Evolutionary conservation across 2,797 vertebrate species (phyloP), one percentile per base, ranked within the genome.

Genomic region (Syngnathus rostellatus): DNA sequence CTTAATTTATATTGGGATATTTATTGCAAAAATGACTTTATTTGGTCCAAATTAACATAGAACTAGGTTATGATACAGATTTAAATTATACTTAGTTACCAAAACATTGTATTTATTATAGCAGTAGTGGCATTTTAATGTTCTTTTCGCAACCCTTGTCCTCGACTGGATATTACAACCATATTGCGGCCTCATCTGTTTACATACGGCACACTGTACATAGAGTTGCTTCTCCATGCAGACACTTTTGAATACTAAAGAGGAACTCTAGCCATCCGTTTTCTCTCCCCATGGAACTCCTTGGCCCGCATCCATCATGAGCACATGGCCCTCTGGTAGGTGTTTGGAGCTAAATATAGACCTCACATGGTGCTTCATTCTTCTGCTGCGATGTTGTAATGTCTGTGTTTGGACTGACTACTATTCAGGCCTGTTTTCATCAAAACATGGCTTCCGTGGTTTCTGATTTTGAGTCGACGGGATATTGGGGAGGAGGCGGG

Each of bases 331-430:
- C 70, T 64, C 70, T 40, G 66, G 62, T 78, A 81, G 68, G 66
- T 68, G 72, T 82, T 85, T 85, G 14, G 67, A 68, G 82, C 87
- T 89, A 88, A 89, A 88, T 88, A 88, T 88, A 89, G 82, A 70
- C 67, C 65, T 75, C 7, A 8, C 71, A 80, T 84, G 86, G 81
- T 82, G 81, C 62, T 25, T n/a, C 55, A 17, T 57, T 57, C 55
- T 57, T 31, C 62, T 46, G 62, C 85, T 40, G 80, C 77, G 75
- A 74, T 63, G 66, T 68, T 72, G 82, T 84, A 79, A 82, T 82
- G 67, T 77, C 80, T 84, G 81, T 83, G 77, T 79, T 82, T 76
- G 74, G 82, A 78, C 76, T 82, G 78, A 86, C 86, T 80, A 77
- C 60, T 79, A 71, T 53, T 65, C 71, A 72, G 74, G 73, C 69